A percentile compares a stretch with the other conserved stretches of the same genome.
Evolutionary conservation across 1,140 invertebrate genomes (phyloP).

Genomic region (Zaprionus tsacasi): DNA sequence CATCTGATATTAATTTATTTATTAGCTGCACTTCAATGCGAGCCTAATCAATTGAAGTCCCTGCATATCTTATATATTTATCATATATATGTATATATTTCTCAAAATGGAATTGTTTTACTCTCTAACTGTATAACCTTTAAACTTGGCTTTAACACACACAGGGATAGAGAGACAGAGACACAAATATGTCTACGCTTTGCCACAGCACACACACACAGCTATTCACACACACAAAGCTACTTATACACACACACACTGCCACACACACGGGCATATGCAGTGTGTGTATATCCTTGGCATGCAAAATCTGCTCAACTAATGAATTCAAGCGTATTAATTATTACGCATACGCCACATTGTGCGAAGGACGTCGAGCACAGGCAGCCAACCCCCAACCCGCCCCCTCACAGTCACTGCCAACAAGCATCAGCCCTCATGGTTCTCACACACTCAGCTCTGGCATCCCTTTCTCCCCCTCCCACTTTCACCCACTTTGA

Average conservation of each 20-base stretch:
- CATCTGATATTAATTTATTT: background rate
- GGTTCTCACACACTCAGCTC: constrained; percentile 9
- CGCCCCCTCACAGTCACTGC: background rate
- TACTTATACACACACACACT: background rate
- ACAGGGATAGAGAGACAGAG: background rate
- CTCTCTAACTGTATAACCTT: background rate
- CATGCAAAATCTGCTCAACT: constrained; percentile 80
- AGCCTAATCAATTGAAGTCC: background rate
- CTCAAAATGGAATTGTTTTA: background rate
- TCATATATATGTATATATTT: background rate
- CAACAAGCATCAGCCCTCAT: constrained; percentile 15
- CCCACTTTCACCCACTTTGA: constrained; percentile 26
- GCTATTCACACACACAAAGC: background rate
- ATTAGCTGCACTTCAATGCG: background rate
- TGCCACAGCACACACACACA: constrained; percentile 11
- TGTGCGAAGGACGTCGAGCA: constrained; percentile 74
- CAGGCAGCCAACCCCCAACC: constrained; percentile 4
- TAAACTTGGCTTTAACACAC: constrained; percentile 18
- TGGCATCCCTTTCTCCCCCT: background rate
- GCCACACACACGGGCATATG: constrained; percentile 14
- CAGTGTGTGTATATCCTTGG: constrained; percentile 53
- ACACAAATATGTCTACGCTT: constrained; percentile 11
- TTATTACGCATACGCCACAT: constrained; percentile 81
- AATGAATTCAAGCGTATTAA: constrained; percentile 83
- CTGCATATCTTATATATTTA: background rate